Base-by-base conservation (phyloP, 30 jellyfish, hydroid and myxozoan genomes). In the Nemopilema nomurai region DNA sequence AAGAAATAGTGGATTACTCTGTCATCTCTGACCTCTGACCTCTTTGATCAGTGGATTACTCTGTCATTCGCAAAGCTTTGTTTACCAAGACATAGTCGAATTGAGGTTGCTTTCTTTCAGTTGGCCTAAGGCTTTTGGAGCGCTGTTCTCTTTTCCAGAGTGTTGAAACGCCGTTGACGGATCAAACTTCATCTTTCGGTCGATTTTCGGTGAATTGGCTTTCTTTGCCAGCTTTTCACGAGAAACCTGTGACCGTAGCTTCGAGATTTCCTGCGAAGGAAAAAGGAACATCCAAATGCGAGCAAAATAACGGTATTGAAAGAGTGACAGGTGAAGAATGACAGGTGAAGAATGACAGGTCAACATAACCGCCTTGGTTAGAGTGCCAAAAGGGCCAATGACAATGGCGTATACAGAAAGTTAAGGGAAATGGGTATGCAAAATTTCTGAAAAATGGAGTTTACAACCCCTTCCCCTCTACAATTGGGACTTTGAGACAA, bases 161-260 rank as follows among this genome's bases (percentile, higher is more conserved):
- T 72, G 91, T 76, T 83, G 91, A 16, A 71, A 83, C 4, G 91
- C 91, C 25, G 20, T 83, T 24, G 81, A 18, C n/a, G 85, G 85
- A 17, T 83, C 91, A 62, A 83, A 83, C 49, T 69, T 83, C 21
- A 85, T 32, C 27, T 83, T 71, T 31, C 78, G 62, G 1, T 69
- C 1, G 22, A 66, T 23, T 52, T 83, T 72, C 7, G 85, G 91
- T 7, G 90, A 81, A 16, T 30, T 28, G 21, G 87, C 68, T 57
- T 53, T 71, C 32, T 71, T 83, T 16, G 91, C 66, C 16, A 41
- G 21, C 49, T 81, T 81, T 69, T 83, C 91, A 27, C 80, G 66
- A 20, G 67, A 64, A 20, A 83, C n/a, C 66, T 83, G 85, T 29
- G 91, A 23, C 18, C 91, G 85, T 21, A 83, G 91, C 29, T 71